These are phyloP conservation scores for rat (Rattus norvegicus) DNA, from an alignment of 2,113 vertebrate genomes.

Conservation along the genomic window DNA sequence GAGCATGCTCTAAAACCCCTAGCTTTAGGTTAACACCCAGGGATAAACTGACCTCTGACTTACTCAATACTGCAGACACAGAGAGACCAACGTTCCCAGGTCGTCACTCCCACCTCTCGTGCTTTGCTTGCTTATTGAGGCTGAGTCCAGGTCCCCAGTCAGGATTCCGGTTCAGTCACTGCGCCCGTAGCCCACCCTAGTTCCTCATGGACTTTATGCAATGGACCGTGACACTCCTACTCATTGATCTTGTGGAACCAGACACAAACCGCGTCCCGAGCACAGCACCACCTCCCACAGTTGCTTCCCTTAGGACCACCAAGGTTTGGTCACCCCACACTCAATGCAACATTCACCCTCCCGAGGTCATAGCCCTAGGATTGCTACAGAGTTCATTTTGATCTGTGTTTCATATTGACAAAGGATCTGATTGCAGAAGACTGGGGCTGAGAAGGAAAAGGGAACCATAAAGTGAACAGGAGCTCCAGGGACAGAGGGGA, in stretches of 20 bases:
- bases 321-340: conserved; percentile 37
- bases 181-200: neutral
- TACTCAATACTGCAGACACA: neutral
- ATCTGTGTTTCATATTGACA: conserved; percentile 83
- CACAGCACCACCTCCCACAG: neutral
- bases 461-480: neutral
- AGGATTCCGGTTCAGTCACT: neutral
- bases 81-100: neutral
- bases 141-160: neutral
- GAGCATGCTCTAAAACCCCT: neutral
- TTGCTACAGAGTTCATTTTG: conserved; percentile 79
- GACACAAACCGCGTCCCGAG: neutral
- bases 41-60: neutral
- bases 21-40: neutral
- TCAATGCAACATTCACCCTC: conserved; percentile 50
- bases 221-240: neutral
- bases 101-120: neutral
- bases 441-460: conserved; percentile 10
- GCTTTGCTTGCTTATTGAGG: neutral
- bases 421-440: conserved; percentile 76
- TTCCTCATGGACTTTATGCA: neutral
- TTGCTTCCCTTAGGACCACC: conserved; percentile 4
- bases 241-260: neutral
- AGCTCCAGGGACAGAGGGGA: neutral
- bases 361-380: conserved; percentile 71